A percentile compares a stretch with the other conserved stretches of the same genome.
These are phyloP conservation scores for Squalus acanthias DNA, from an alignment of 2,797 vertebrate genomes.

Conservation along the genomic window DNA sequence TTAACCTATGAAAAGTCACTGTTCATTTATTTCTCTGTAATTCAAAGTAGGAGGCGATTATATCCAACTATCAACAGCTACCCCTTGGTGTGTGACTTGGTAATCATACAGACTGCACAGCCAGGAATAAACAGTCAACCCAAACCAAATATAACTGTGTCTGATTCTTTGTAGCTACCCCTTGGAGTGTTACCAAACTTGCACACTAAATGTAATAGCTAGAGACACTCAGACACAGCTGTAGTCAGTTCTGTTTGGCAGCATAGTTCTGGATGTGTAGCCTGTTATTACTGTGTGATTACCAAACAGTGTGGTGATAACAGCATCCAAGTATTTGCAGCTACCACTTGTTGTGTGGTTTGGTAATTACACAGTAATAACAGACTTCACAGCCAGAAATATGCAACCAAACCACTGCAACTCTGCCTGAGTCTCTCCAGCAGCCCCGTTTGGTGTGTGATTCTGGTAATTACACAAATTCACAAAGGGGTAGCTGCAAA, in stretches of 20 bases:
- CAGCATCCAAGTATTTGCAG: slow-evolving; percentile 17
- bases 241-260: slow-evolving; percentile 25
- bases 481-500: background rate
- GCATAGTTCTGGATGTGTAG: background rate
- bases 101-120: background rate
- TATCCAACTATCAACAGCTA: background rate
- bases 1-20: background rate
- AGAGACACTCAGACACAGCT: background rate
- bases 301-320: slow-evolving; percentile 25
- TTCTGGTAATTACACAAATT: background rate
- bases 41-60: slow-evolving; percentile 12
- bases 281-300: slow-evolving; percentile 27
- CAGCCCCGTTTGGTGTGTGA: background rate
- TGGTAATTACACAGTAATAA: slow-evolving; percentile 21
- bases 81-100: background rate
- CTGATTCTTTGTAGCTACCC: background rate
- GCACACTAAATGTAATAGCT: slow-evolving; percentile 13
- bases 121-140: slow-evolving; percentile 8
- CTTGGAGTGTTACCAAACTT: slow-evolving; percentile 27
- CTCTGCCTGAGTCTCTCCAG: background rate
- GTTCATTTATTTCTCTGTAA: background rate
- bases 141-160: background rate
- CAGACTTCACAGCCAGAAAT: slow-evolving; percentile 14
- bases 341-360: slow-evolving; percentile 31
- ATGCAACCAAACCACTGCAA: slow-evolving; percentile 7